Conservation (phyloP, 2,797 vertebrate genomes). For the Capromys pilorides region DNA sequence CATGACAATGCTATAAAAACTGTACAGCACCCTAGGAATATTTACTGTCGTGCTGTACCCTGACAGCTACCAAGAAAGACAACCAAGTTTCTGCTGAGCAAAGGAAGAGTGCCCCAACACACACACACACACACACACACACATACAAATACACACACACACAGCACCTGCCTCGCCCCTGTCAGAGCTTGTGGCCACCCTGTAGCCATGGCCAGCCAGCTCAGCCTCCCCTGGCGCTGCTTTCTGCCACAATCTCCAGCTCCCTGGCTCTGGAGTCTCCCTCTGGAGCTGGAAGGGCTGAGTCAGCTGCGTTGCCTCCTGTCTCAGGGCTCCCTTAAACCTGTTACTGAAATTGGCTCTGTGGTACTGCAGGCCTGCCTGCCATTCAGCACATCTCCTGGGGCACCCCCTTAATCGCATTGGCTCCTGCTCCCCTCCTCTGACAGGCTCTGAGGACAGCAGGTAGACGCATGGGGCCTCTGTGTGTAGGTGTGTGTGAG, state of each 20-base stretch:
- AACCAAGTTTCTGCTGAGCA: background rate
- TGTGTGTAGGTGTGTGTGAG: background rate
- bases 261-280: background rate
- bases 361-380: background rate
- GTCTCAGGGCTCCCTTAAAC: slow-evolving; percentile 61
- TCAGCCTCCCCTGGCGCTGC: fast-evolving
- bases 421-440: background rate
- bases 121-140: too few species aligned
- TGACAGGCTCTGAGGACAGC: slow-evolving; percentile 15
- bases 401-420: background rate
- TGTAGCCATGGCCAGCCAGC: background rate
- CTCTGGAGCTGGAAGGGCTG: slow-evolving; percentile 46
- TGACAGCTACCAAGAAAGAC: background rate
- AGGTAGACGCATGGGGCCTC: background rate
- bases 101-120: background rate
- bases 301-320: slow-evolving; percentile 72
- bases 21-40: background rate
- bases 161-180: background rate
- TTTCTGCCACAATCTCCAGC: background rate
- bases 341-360: slow-evolving; percentile 73
- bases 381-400: background rate
- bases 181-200: fast-evolving
- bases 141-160: too few species aligned
- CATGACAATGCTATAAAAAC: background rate
- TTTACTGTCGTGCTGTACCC: background rate